Conservation (phyloP, 2,113 vertebrate genomes). For the Phrynosoma blainvillii region DNA sequence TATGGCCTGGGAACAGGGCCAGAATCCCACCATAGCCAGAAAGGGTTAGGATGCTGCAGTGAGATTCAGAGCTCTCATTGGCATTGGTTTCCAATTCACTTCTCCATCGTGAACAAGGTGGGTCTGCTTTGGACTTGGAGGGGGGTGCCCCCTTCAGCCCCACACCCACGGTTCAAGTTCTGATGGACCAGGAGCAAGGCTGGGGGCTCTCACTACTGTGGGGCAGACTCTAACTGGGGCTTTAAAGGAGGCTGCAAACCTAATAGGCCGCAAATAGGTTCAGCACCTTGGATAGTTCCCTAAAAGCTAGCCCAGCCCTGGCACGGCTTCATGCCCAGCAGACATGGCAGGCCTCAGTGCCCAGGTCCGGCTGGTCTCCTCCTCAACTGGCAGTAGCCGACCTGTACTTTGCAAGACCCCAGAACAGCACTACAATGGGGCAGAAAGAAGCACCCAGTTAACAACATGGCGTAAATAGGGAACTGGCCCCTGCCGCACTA, state of each 20-base stretch:
- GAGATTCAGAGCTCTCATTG: not conserved
- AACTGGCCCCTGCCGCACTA: no score
- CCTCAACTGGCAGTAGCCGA: no score
- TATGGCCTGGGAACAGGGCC: no score
- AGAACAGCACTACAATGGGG: not conserved
- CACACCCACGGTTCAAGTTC: not conserved
- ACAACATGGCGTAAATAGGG: no score
- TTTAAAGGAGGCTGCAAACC: no score
- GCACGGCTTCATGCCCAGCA: not conserved
- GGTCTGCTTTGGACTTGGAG: not conserved
- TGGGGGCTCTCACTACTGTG: not conserved
- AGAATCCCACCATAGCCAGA: no score
- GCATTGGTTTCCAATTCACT: not conserved
- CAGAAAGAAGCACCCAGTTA: no score
- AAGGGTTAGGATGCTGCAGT: no score
- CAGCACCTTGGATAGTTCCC: not conserved
- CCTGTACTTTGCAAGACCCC: no score
- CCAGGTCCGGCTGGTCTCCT: no score
- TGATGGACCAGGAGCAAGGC: not conserved
- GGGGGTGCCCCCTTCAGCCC: not conserved
- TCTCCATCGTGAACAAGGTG: not conserved
- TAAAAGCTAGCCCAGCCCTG: not conserved
- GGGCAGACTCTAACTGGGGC: not conserved
- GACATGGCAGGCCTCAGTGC: no score
- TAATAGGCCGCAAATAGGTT: not conserved